These are phyloP conservation scores for Speoplatyrhinus poulsoni DNA, from an alignment of 2,113 vertebrate species.

Conservation along the genomic window DNA sequence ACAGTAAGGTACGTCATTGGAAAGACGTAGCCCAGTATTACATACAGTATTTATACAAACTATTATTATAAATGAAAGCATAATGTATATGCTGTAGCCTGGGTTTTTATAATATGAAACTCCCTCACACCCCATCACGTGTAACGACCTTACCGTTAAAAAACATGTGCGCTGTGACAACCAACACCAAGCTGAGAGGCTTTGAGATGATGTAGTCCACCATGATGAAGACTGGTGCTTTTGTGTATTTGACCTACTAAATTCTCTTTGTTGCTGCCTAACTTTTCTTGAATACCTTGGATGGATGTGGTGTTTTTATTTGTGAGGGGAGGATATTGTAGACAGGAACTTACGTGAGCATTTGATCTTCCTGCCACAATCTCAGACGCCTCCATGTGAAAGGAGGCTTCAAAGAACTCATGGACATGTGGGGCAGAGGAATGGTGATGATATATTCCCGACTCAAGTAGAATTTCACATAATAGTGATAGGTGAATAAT, in stretches of 20 bases:
- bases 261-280: neutral
- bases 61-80: too few relatives aligned
- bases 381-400: slow-evolving; percentile 46
- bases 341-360: slow-evolving; percentile 52
- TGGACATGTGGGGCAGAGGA: slow-evolving; percentile 49
- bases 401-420: slow-evolving; percentile 43
- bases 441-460: slow-evolving; percentile 5
- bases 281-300: neutral
- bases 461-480: neutral
- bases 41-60: too few relatives aligned
- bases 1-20: too few relatives aligned
- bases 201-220: slow-evolving; percentile 18
- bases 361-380: slow-evolving; percentile 23
- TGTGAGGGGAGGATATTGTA: slow-evolving; percentile 37
- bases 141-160: slow-evolving; percentile 54
- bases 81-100: too few relatives aligned
- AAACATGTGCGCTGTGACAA: slow-evolving; percentile 40
- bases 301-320: slow-evolving; percentile 8
- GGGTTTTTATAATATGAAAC: too few relatives aligned
- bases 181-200: slow-evolving; percentile 38
- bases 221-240: slow-evolving; percentile 26
- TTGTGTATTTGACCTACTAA: neutral
- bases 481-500: neutral
- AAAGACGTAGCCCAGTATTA: too few relatives aligned
- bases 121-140: neutral